A percentile compares a stretch with the other conserved stretches of the same genome.
Evolutionary conservation across 2,888 invertebrate genomes (phyloP).

Genomic region (Osmoderma eremita): DNA sequence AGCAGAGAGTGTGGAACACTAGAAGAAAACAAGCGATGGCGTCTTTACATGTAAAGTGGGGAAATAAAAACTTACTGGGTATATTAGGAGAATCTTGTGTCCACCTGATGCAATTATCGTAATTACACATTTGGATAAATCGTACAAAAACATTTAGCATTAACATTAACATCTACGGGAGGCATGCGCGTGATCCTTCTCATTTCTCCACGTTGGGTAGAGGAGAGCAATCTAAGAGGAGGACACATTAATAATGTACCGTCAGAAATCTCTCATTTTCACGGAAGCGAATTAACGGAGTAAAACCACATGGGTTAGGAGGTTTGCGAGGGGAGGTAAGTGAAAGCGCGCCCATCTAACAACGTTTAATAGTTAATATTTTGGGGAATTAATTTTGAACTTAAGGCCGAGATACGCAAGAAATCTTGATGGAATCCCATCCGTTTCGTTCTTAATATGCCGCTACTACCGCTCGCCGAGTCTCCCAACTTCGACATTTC

Average conservation of each 20-base stretch:
- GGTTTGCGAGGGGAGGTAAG: slow-evolving; percentile 21
- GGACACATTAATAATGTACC: slow-evolving; percentile 49
- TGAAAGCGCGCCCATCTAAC: slow-evolving; percentile 47
- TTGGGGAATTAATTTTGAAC: slow-evolving; percentile 45
- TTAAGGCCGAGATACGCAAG: slow-evolving; percentile 41
- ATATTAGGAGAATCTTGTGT: not conserved
- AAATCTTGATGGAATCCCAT: slow-evolving; percentile 43
- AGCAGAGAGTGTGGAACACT: not conserved
- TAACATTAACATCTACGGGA: not conserved
- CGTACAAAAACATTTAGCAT: not conserved
- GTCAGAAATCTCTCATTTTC: slow-evolving; percentile 51
- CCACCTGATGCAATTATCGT: not conserved
- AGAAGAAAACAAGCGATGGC: not conserved
- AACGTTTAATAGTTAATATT: slow-evolving; percentile 47
- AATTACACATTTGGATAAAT: not conserved
- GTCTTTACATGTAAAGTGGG: not conserved
- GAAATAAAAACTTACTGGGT: not conserved
- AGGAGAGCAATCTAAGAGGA: slow-evolving; percentile 29
- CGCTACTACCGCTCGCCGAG: slow-evolving; percentile 19
- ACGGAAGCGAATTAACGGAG: slow-evolving; percentile 50
- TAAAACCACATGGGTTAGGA: slow-evolving; percentile 45
- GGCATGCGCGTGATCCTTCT: not conserved
- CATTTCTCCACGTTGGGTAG: not conserved
- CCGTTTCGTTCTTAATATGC: slow-evolving; percentile 36
- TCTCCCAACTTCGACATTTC: slow-evolving; percentile 28